Evolutionary conservation across 2,113 vertebrate species (phyloP).

Genomic region (human): DNA sequence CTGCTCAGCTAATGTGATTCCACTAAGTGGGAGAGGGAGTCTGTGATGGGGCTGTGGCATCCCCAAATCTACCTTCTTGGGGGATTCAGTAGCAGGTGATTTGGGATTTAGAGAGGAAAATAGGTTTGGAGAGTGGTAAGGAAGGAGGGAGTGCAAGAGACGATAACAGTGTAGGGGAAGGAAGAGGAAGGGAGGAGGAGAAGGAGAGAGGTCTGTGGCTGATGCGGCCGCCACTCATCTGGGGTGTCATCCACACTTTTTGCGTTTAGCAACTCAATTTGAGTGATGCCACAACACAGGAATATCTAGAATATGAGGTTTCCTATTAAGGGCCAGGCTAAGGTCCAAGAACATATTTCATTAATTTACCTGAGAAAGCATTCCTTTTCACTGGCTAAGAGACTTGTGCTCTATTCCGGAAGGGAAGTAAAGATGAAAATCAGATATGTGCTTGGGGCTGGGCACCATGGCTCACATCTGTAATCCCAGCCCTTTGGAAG

Average conservation of each 20-base stretch:
- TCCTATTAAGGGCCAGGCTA: not conserved
- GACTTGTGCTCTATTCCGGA: not conserved
- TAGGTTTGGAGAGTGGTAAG: too few relatives aligned
- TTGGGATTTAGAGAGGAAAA: not conserved
- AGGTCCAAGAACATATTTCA: not conserved
- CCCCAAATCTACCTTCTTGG: not conserved
- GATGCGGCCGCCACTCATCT: not conserved
- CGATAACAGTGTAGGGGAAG: not conserved
- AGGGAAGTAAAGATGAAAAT: fast-evolving
- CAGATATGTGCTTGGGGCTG: not conserved
- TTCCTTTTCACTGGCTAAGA: not conserved
- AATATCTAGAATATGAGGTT: not conserved
- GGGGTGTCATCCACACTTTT: not conserved
- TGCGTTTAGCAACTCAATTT: not conserved
- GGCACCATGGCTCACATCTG: too few relatives aligned
- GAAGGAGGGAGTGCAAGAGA: not conserved
- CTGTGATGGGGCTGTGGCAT: not conserved
- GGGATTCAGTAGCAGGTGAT: not conserved
- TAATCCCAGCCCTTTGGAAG: too few relatives aligned
- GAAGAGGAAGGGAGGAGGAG: not conserved
- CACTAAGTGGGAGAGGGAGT: not conserved
- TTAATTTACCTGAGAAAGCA: not conserved
- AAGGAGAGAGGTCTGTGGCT: not conserved
- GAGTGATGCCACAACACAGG: not conserved
- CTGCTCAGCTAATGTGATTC: not conserved